Percentiles rank a stretch among this genome's conserved stretches.
These are phyloP conservation scores for Chiridota heheva DNA, from an alignment of 35 echinoderm and acorn worm species.

Conservation along the genomic window DNA sequence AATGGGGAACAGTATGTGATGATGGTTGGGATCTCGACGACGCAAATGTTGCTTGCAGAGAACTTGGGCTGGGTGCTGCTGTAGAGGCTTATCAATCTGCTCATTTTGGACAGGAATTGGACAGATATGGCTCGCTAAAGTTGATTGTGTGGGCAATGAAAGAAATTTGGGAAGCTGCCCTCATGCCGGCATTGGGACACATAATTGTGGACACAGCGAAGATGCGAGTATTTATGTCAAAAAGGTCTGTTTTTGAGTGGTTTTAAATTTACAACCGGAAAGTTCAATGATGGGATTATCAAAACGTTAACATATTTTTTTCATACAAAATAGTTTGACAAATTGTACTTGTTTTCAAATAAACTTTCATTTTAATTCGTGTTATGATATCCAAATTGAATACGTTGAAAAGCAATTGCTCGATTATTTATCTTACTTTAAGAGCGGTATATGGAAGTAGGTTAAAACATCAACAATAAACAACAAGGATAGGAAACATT, in stretches of 20 bases:
- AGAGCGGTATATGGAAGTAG: too few relatives aligned
- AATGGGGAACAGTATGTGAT: constrained; percentile 13
- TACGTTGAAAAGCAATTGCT: too few relatives aligned
- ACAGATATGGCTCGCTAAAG: background rate
- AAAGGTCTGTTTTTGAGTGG: background rate
- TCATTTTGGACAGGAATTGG: constrained; percentile 3
- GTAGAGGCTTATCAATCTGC: background rate
- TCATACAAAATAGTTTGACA: too few relatives aligned
- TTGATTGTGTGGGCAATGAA: background rate
- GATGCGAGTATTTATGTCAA: background rate
- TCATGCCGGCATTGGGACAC: background rate
- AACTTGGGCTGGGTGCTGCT: background rate
- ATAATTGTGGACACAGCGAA: background rate
- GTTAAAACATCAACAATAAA: too few relatives aligned
- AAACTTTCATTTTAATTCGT: too few relatives aligned
- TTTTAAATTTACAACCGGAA: background rate
- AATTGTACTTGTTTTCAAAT: too few relatives aligned
- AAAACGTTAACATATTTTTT: too few relatives aligned
- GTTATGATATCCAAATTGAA: too few relatives aligned
- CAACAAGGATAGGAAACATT: too few relatives aligned
- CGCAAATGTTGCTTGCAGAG: background rate
- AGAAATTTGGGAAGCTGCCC: background rate
- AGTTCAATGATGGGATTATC: too few relatives aligned
- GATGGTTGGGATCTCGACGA: background rate
- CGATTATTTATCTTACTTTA: too few relatives aligned